Base-by-base conservation (phyloP, 2,797 vertebrate genomes). In the Phoxinus dragarum region DNA sequence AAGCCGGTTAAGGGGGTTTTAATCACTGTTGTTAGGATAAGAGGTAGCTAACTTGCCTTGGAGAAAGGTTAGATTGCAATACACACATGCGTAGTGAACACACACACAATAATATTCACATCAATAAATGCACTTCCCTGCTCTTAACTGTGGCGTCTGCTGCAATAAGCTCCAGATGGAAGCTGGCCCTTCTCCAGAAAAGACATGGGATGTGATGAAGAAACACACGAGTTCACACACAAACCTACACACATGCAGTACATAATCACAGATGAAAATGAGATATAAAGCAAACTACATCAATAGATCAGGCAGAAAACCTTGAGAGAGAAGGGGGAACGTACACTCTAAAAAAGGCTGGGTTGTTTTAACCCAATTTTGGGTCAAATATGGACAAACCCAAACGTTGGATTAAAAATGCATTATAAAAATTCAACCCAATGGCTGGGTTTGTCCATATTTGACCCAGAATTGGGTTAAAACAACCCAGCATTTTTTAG, bases 131-230 rank as follows among this genome's bases (percentile, higher is more conserved):
- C 34, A 81, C 69, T 87, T 78, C 86, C 36, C 66, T 90, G 87
- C 92, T 90, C 90, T 93, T 91, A 88, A 89, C 92, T 93, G 93
- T 95, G 95, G 95, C 93, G 93, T 95, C 94, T 95, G 93, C 94
- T 93, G 92, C 94, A 96, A 95, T 94, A 92, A 95, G 93, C 93
- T 95, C 95, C 95, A 96, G 95, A 96, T 95, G 95, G 93, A 92
- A 90, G 92, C 92, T 93, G 93, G 94, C 93, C 91, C 90, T 89
- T 86, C 90, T 94, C 93, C 93, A 94, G 92, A 92, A 90, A 89
- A 92, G 78, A 91, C 91, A 86, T 90, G 94, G 93, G 93, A 95
- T 95, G 94, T 95, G 94, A 94, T 95, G 92, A 91, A 94, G 93
- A 93, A 91, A 92, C 90, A 91, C 93, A 95, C 61, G 10, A 40